Evolutionary conservation across 1,140 invertebrate species (phyloP), one percentile per base, ranked within the genome.

Genomic region (Drosophila mojavensis): DNA sequence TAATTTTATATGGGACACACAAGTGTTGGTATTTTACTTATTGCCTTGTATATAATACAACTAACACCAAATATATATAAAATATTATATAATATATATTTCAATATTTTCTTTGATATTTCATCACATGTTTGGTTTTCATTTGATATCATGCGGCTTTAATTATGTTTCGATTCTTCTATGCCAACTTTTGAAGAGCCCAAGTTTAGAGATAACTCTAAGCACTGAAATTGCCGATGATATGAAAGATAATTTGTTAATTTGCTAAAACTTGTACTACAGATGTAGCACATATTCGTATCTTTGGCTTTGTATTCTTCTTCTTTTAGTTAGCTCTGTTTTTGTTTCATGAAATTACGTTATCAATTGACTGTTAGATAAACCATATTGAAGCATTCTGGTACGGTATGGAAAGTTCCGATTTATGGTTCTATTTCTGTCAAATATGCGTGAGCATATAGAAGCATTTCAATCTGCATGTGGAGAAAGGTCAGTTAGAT

Each of bases 241-340:
- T n/a, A 47, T 9, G 11, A 58, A 28, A 68, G 47, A 68, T 54
- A 61, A 54, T 54, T 54, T 54, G 28, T 61, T 41, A 68, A 68
- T 68, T 68, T 61, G 48, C 48, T 20, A 28, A 43, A 45, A 45
- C 58, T 51, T 62, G 48, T 54, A 33, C 13, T 13, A 61, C 66
- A 68, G 53, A 53, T 61, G 39, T 65, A 13, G 26, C 28, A 47
- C 39, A 64, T 7, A 47, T 55, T 47, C 15, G 43, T 60, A 60
- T 30, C 28, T 17, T 13, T 47, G 13, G 17, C 17, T 53, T 15
- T 45, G 5, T 53, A n/a, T 26, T 47, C 36, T 39, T 39, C 10
- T 39, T 10, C 20, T 20, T 20, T 20, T 20, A 20, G 20, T 20
- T 20, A 20, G 20, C 20, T 20, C 20, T 20, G 20, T 39, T 11